phyloP scores from a whole-genome alignment of 2,888 invertebrate species.

The Temnothorax unifasciatus region DNA sequence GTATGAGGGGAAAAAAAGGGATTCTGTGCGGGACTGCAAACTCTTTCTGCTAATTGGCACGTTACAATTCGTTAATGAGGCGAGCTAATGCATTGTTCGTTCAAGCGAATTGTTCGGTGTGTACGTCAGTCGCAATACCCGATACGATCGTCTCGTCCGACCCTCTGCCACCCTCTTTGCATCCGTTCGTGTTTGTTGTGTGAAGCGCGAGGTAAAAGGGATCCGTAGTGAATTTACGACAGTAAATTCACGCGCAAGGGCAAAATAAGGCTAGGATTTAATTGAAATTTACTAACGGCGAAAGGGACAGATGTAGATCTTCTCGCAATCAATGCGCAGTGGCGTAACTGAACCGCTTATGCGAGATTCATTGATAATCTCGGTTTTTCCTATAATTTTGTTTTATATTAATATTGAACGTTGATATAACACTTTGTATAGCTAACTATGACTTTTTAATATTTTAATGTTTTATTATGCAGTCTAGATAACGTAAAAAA shows the following conservation, averaged over 20 bases:
- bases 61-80: constrained; percentile 78
- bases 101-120: constrained; percentile 35
- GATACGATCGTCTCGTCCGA: constrained; percentile 64
- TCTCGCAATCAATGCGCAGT: constrained; percentile 49
- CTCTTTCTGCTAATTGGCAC: constrained; percentile 75
- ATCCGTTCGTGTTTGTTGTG: constrained; percentile 26
- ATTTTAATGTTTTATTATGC: not conserved
- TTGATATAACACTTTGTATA: not conserved
- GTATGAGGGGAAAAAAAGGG: constrained; percentile 26
- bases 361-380: not conserved
- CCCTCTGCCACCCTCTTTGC: constrained; percentile 28
- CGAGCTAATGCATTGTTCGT: constrained; percentile 75
- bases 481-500: not conserved
- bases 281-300: constrained; percentile 67
- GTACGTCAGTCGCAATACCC: constrained; percentile 57
- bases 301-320: constrained; percentile 16
- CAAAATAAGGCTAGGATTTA: constrained; percentile 55
- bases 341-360: not conserved
- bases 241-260: constrained; percentile 16
- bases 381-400: not conserved
- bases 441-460: not conserved
- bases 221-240: constrained; percentile 31
- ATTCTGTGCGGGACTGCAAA: constrained; percentile 37
- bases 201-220: constrained; percentile 39
- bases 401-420: not conserved